Conservation (phyloP, 2,797 vertebrate species). For the Otolemur crassicaudatus region DNA sequence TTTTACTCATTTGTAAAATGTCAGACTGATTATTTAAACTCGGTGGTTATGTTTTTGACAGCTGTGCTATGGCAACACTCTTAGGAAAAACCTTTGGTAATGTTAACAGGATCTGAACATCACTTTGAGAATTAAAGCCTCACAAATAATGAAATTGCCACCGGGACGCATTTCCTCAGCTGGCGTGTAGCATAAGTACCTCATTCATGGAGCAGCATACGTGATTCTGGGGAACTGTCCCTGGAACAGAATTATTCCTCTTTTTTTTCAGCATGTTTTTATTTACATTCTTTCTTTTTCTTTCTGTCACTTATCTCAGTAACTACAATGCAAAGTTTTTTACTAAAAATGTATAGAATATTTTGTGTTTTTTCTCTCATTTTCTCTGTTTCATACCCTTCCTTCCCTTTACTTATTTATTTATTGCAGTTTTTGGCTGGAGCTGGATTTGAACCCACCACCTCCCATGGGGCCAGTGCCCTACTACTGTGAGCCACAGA, state of each 20-base stretch:
- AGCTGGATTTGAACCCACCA: too few species aligned
- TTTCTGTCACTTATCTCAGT: neutral
- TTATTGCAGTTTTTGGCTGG: neutral
- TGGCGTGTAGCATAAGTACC: neutral
- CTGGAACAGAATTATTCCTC: neutral
- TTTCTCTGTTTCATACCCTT: neutral
- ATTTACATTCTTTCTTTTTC: neutral
- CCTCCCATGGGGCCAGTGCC: too few species aligned
- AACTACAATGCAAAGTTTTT: neutral
- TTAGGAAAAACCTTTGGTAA: neutral
- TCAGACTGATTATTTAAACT: slow-evolving; percentile 57
- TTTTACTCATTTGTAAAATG: slow-evolving; percentile 58
- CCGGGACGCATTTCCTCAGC: neutral
- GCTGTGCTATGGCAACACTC: neutral
- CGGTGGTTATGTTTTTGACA: slow-evolving; percentile 44
- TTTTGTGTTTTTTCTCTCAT: neutral
- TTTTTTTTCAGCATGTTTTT: neutral
- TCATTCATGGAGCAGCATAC: too few species aligned
- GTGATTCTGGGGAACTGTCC: neutral
- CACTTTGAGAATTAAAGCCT: neutral
- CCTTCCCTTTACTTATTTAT: neutral
- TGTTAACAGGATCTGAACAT: neutral
- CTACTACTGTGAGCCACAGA: too few species aligned
- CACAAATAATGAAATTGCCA: neutral
- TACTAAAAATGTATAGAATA: neutral